Evolutionary conservation across 1,140 invertebrate species (phyloP), one percentile per base, ranked within the genome.

Genomic region (Caenorhabditis brenneri): DNA sequence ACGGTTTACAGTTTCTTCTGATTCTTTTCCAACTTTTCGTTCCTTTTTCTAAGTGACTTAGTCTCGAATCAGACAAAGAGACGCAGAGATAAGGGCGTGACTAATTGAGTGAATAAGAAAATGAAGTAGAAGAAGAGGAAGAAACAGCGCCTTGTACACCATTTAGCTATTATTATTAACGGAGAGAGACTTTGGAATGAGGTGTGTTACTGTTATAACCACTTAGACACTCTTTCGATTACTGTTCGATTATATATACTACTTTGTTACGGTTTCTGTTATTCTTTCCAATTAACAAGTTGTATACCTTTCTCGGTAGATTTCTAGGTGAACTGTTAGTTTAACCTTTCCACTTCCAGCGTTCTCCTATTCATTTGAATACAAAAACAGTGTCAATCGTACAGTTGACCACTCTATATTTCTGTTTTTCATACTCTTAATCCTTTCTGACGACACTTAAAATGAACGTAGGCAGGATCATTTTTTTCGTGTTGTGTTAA

Each of bases 131-230:
- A 65, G 55, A 36, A 65, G 22, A 27, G 29, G 24, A 58, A 58
- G 65, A 74, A 74, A 36, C 65, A 74, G 65, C 65, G 65, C 65
- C 65, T 74, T 74, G 65, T 74, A 74, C 65, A 74, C 65, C 65
- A 74, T 74, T 42, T 74, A 74, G 65, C 65, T 46, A 74, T 74
- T 74, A 74, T 74, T 74, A 74, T 74, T 42, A 74, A 74, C n/a
- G 36, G 36, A 22, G 42, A 19, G 22, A 46, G n/a, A n/a, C n/a
- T n/a, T 51, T 36, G 65, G 65, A 74, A 74, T 74, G 65, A 74
- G 65, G 65, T 74, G 65, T 74, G 65, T 74, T 74, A 74, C 65
- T 74, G 65, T 74, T 74, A 74, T 74, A 74, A 74, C 65, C 65
- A 74, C 65, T 74, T 74, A 74, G 65, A 22, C 36, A 39, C 36